Evolutionary conservation across 2,888 invertebrate genomes (phyloP), one percentile per base, ranked within the genome.

Genomic region (Tetragonisca angustula): DNA sequence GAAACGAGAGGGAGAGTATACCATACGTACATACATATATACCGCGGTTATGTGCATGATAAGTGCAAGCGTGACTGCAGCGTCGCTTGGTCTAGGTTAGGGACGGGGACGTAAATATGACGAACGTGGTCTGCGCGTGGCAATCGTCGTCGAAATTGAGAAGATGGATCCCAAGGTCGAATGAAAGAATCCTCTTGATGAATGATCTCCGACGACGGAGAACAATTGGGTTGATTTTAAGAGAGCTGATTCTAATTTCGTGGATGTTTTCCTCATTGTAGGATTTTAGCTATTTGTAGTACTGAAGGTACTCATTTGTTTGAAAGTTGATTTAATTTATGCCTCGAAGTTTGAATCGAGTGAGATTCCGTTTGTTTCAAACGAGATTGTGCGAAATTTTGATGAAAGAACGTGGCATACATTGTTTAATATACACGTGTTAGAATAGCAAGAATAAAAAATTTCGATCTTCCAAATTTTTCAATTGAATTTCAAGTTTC

Each of bases 51-150:
- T 0, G 27, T 15, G 49, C 43, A 17, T 24, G 62, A 65, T 65
- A 49, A 73, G 64, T 62, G 69, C 67, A 64, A 76, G 67, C 70
- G 81, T 87, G 89, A 90, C 88, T 86, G 81, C 70, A 77, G 81
- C 79, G 62, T 75, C 68, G 81, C 88, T 92, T 92, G 88, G 85
- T 88, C 91, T 92, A 92, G 92, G 92, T 92, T 92, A 92, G 90
- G 90, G 91, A 90, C 89, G 75, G 78, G 76, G 75, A 74, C 81
- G 70, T 88, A 84, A 90, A 89, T 88, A 85, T 81, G 75, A 83
- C 81, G 59, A 65, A 67, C 73, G 59, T 69, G 71, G 69, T 68
- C 13, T 68, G 52, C 64, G 77, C 17, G 64, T 24, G 71, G 24
- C 56, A 54, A 79, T 79, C 79, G 69, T 79, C 79, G 69, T 32